Conservation (phyloP, 2,797 vertebrate species). For the Chiloscyllium punctatum region DNA sequence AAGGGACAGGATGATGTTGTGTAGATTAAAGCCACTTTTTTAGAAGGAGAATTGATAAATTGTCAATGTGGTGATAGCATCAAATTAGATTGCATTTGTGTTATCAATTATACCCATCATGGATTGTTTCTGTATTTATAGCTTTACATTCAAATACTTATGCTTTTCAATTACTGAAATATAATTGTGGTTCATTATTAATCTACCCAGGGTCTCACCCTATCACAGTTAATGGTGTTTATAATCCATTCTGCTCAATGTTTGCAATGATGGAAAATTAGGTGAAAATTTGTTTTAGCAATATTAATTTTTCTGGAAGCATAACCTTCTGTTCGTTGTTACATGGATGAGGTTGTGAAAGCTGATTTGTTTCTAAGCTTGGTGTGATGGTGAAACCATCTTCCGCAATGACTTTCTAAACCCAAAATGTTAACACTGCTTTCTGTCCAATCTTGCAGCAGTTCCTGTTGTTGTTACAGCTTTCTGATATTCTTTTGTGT, state of each 20-base stretch:
- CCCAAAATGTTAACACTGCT: too few species aligned
- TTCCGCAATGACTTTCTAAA: too few species aligned
- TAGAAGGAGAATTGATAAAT: neutral
- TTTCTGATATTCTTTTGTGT: neutral
- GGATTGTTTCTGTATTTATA: neutral
- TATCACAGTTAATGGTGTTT: neutral
- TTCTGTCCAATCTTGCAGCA: too few species aligned
- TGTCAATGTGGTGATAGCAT: neutral
- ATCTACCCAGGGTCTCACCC: neutral
- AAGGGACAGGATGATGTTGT: neutral
- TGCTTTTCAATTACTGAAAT: neutral
- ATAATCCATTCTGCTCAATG: neutral
- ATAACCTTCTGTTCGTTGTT: neutral
- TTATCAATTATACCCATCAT: neutral
- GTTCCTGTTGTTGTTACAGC: neutral
- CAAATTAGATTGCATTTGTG: neutral
- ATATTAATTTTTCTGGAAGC: neutral
- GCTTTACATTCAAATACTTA: conserved; percentile 10
- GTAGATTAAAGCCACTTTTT: neutral
- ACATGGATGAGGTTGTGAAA: neutral
- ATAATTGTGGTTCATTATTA: neutral
- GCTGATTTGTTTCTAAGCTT: neutral
- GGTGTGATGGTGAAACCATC: neutral
- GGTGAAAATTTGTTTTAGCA: neutral
- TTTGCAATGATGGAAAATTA: neutral